Conservation (phyloP, 2,113 vertebrate genomes). For the Toxotes chatareus region DNA sequence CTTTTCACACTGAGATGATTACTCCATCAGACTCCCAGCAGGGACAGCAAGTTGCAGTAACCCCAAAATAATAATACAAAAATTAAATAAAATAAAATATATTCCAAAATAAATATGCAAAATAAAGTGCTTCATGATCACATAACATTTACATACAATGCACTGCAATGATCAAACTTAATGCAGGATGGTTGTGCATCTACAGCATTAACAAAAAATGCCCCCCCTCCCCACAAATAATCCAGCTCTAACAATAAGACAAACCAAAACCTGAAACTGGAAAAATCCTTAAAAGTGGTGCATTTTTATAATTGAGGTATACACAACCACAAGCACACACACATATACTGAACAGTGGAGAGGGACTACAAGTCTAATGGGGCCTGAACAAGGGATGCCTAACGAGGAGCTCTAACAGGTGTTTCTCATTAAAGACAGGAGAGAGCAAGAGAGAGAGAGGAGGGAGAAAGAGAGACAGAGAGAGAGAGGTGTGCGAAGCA, state of each 20-base stretch:
- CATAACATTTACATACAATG: neutral
- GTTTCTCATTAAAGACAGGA: conserved; percentile 78
- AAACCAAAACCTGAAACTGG: conserved; percentile 14
- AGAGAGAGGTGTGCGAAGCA: conserved; percentile 46
- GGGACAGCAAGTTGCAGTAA: too few relatives aligned
- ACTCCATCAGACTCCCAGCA: neutral
- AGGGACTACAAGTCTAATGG: conserved; percentile 59
- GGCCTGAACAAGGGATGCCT: conserved; percentile 59
- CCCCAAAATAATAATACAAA: too few relatives aligned
- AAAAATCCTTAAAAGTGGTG: conserved; percentile 25
- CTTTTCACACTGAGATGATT: neutral
- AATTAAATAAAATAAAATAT: too few relatives aligned
- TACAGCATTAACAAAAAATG: neutral
- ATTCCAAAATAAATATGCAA: too few relatives aligned
- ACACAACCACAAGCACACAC: neutral
- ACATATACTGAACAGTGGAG: conserved; percentile 8
- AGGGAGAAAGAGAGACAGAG: neutral
- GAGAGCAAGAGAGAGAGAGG: conserved; percentile 41
- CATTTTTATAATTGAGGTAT: conserved; percentile 18
- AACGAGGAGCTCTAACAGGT: conserved; percentile 77
- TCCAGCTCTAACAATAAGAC: neutral
- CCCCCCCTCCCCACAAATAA: neutral
- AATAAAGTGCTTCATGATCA: too few relatives aligned
- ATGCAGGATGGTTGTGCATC: neutral
- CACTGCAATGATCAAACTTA: neutral